phyloP scores from a whole-genome alignment of 2,797 vertebrate genomes.

The Darevskia mixta region DNA sequence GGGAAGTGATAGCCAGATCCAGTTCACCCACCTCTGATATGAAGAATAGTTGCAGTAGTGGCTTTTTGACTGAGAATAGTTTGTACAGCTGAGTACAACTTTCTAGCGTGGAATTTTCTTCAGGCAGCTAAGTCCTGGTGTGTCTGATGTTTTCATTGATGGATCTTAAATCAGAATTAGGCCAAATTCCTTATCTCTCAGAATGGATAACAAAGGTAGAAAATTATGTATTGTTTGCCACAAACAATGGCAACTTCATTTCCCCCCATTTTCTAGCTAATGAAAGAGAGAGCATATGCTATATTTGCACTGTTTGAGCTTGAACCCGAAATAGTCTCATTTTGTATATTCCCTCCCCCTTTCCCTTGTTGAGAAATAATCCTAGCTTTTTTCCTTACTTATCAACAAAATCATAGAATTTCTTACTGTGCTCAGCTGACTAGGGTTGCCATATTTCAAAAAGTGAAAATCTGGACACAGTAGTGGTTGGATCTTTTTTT shows the following conservation, averaged over 20 bases:
- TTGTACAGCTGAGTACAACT: not conserved
- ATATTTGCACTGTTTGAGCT: not conserved
- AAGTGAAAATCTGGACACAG: no score
- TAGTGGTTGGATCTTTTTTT: no score
- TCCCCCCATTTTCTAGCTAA: not conserved
- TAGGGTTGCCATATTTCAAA: no score
- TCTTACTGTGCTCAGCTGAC: not conserved
- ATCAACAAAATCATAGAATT: not conserved
- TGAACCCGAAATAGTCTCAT: not conserved
- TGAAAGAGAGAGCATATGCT: not conserved
- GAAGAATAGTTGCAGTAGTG: not conserved
- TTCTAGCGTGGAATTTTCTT: not conserved
- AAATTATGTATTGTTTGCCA: not conserved
- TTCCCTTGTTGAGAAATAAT: not conserved
- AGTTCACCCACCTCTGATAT: not conserved
- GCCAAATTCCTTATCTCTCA: constrained; percentile 4
- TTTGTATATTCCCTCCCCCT: no score
- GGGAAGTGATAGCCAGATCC: no score
- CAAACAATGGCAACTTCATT: not conserved
- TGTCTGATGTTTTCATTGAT: not conserved
- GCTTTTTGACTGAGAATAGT: not conserved
- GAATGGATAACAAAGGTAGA: not conserved
- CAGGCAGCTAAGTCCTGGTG: not conserved
- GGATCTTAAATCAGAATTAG: not conserved
- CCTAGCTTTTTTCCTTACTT: not conserved